Evolutionary conservation across 1,140 invertebrate genomes (phyloP), one percentile per base, ranked within the genome.

Genomic region (Apis laboriosa): DNA sequence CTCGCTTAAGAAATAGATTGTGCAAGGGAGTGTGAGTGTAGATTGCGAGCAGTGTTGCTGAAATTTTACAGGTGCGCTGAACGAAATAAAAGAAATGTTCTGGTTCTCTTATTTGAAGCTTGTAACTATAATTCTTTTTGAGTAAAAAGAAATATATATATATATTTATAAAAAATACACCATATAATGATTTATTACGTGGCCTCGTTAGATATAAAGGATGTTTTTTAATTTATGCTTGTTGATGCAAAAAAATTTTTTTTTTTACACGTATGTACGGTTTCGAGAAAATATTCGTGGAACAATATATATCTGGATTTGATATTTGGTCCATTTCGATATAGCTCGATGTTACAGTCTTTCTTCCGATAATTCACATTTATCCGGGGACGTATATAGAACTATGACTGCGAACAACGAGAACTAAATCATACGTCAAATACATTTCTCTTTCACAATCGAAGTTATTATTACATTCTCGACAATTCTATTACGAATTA

Each of bases 341-440:
- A 53, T 63, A 11, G 64, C 21, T 24, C 74, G 53, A 9, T 19
- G 24, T 53, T 51, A 13, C 77, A 15, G 13, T 60, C 49, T 66
- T 60, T 64, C 73, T 21, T 9, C 1, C 70, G 71, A 74, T 74
- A 64, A 74, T 74, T 80, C 34, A 1, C 43, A 49, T 74, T 43
- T 60, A 24, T 49, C 34, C 9, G 3, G 17, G 19, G 19, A 49
- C 11, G 53, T 15, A 55, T 28, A 49, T 79, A n/a, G 34, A 34
- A 55, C 58, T 21, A 17, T 73, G 64, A 80, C 61, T 43, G n/a
- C 21, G 28, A 80, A 49, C 43, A 80, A 34, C 12, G 70, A 13
- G 70, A 73, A 43, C 15, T 64, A 55, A 74, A 74, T 80, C 60
- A 53, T 53, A 80, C 61, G 60, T 64, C 78, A 80, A 66, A 73